A percentile compares a stretch with the other conserved stretches of the same genome.
Conservation (phyloP, 2,113 vertebrate genomes). For the Oxyruncus cristatus region DNA sequence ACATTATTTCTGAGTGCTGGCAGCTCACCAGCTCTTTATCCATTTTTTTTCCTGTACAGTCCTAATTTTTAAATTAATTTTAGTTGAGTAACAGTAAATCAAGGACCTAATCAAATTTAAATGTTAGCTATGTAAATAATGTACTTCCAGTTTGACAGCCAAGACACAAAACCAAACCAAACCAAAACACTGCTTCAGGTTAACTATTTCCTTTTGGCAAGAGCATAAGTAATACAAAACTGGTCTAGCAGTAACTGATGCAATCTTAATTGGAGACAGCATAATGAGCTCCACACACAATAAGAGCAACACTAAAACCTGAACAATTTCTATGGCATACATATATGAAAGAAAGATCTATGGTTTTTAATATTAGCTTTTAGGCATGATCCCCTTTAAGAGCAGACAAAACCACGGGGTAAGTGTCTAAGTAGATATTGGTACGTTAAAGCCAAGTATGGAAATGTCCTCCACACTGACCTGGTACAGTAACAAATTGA, state of each 20-base stretch:
- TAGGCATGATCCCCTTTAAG: not conserved
- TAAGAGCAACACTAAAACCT: not conserved
- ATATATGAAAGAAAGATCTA: not conserved
- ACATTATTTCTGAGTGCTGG: not conserved
- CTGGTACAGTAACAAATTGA: not conserved
- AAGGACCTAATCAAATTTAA: slow-evolving; percentile 4
- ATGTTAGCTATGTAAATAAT: not conserved
- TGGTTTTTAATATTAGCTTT: not conserved
- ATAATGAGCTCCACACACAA: not conserved
- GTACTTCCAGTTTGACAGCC: not conserved
- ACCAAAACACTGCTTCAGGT: not conserved
- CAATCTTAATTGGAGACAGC: not conserved
- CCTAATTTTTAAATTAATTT: slow-evolving; percentile 36
- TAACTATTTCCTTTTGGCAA: slow-evolving; percentile 32
- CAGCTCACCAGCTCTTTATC: slow-evolving; percentile 31
- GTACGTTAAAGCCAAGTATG: not conserved
- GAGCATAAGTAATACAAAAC: not conserved
- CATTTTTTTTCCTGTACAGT: not conserved
- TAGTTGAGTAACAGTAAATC: slow-evolving; percentile 3
- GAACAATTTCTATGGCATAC: not conserved
- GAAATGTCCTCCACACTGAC: not conserved
- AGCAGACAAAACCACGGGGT: not conserved
- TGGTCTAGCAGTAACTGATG: not conserved
- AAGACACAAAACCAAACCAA: slow-evolving; percentile 1
- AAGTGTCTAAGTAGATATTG: not conserved